Evolutionary conservation across 2,113 vertebrate genomes (phyloP).

Genomic region (Lagopus muta): DNA sequence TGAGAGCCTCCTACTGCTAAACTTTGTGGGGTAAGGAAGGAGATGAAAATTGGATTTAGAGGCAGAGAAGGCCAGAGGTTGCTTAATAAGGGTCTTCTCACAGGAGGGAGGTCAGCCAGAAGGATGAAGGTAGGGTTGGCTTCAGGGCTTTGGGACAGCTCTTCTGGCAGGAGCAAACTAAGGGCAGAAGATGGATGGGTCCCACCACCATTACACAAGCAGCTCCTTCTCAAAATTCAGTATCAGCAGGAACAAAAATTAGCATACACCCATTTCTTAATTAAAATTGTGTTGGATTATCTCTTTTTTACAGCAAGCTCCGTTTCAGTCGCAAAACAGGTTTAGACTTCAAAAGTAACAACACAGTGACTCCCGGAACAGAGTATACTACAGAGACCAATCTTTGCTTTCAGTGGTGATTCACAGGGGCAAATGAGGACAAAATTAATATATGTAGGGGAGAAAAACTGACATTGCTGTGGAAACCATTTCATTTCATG

Average conservation of each 20-base stretch:
- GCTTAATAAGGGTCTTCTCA: background rate
- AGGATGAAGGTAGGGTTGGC: background rate
- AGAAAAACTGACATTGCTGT: slow-evolving; percentile 45
- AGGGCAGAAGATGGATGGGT: background rate
- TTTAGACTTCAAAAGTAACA: background rate
- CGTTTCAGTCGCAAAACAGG: background rate
- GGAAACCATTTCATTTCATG: slow-evolving; percentile 41
- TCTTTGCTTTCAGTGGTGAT: slow-evolving; percentile 45
- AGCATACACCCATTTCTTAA: background rate
- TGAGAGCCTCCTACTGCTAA: background rate
- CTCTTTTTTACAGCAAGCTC: background rate
- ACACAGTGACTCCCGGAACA: background rate
- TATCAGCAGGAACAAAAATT: background rate
- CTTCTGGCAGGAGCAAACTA: background rate
- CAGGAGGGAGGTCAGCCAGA: background rate
- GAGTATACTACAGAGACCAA: slow-evolving; percentile 1
- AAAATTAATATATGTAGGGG: slow-evolving; percentile 45
- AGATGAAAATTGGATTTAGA: background rate
- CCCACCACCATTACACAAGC: background rate
- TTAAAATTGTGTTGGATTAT: background rate
- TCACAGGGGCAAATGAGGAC: slow-evolving; percentile 46
- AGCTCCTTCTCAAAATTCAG: background rate
- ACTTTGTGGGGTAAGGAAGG: background rate
- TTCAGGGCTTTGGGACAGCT: background rate
- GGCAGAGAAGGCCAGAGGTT: background rate